Conservation (phyloP, 2,888 invertebrate genomes). For the Rotaria sp. region DNA sequence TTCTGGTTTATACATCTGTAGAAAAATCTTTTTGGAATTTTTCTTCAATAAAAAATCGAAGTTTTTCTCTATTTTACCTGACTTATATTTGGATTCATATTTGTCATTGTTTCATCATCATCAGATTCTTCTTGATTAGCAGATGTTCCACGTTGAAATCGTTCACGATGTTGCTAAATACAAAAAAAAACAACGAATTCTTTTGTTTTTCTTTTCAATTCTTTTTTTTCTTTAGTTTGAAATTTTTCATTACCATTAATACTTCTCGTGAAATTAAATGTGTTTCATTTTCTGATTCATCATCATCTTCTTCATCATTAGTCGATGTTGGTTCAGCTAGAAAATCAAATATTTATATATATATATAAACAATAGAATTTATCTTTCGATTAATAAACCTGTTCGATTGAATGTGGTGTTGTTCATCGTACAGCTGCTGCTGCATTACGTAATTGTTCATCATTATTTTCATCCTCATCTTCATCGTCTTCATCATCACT, state of each 20-base stretch:
- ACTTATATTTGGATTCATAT: not conserved
- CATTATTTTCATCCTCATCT: slow-evolving; percentile 20
- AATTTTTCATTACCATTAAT: not conserved
- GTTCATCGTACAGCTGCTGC: not conserved
- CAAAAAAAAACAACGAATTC: too few species aligned
- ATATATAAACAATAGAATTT: too few species aligned
- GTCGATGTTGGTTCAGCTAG: not conserved
- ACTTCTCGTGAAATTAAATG: not conserved
- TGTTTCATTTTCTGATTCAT: not conserved
- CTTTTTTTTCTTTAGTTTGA: not conserved
- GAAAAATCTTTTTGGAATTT: too few species aligned
- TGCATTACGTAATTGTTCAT: not conserved
- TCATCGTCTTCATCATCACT: slow-evolving; percentile 15
- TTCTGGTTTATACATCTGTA: not conserved
- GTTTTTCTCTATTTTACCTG: not conserved
- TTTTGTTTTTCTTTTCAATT: too few species aligned
- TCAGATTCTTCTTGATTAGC: not conserved
- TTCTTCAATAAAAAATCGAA: too few species aligned
- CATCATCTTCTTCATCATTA: slow-evolving; percentile 12
- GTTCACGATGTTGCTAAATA: not conserved
- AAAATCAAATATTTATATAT: not conserved
- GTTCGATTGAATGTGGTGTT: not conserved
- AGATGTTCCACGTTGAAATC: not conserved
- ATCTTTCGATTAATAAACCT: not conserved
- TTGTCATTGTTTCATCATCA: not conserved